Evolutionary conservation across 2,888 invertebrate genomes (phyloP).

Genomic region (Melitaea athalia): DNA sequence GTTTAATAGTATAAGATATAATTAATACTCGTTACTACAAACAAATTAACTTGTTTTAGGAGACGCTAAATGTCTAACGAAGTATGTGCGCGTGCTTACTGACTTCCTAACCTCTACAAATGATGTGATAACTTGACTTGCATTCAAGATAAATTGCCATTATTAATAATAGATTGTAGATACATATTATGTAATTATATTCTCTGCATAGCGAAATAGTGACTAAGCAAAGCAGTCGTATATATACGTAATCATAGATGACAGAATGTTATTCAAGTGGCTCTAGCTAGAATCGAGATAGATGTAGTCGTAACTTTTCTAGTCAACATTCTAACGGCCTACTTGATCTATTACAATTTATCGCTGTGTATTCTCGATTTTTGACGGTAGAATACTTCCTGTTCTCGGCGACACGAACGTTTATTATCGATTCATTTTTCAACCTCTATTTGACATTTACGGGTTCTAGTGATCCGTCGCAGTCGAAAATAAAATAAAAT

Average conservation of each 20-base stretch:
- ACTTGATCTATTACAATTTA: constrained; percentile 1
- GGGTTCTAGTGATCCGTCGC: constrained; percentile 15
- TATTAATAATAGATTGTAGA: constrained; percentile 2
- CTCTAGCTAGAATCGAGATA: constrained; percentile 2
- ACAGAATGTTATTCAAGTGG: constrained; percentile 5
- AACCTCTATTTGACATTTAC: constrained; percentile 28
- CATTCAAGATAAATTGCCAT: constrained; percentile 8
- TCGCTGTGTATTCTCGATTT: not conserved
- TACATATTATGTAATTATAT: not conserved
- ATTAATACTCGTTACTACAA: not conserved
- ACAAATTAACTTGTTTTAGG: constrained; percentile 11
- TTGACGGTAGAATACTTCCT: constrained; percentile 6
- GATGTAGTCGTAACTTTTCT: constrained; percentile 20
- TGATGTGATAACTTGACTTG: constrained; percentile 28
- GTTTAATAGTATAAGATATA: too few species aligned
- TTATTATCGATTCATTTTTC: constrained; percentile 21
- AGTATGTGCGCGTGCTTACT: constrained; percentile 36
- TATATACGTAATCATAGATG: not conserved
- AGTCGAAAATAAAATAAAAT: constrained; percentile 20
- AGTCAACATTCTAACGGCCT: constrained; percentile 9
- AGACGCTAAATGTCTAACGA: constrained; percentile 5
- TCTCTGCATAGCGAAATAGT: constrained; percentile 5
- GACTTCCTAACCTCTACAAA: constrained; percentile 33
- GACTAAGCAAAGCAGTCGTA: not conserved
- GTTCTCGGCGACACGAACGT: constrained; percentile 11